Conservation (phyloP, 2,888 invertebrate genomes). For the Carabus problematicus region DNA sequence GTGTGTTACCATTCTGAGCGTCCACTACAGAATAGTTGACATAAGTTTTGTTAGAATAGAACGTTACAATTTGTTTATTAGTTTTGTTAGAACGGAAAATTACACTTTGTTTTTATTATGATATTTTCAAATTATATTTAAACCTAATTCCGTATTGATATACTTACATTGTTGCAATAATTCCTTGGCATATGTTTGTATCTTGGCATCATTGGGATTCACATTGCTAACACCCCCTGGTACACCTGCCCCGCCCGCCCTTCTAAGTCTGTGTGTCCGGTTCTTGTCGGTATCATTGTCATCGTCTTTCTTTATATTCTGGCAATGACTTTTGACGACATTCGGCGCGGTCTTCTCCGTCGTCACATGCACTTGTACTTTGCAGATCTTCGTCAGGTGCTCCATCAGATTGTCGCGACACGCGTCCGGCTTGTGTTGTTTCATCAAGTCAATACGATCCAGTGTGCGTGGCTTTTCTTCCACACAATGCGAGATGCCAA, state of each 20-base stretch:
- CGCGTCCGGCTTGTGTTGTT: constrained; percentile 44
- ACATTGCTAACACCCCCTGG: constrained; percentile 45
- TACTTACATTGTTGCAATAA: constrained; percentile 46
- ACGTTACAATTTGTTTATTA: no score
- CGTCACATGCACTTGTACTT: constrained; percentile 61
- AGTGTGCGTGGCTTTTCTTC: constrained; percentile 47
- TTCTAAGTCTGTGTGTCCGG: constrained; percentile 28
- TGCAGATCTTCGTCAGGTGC: constrained; percentile 62
- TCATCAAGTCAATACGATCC: constrained; percentile 21
- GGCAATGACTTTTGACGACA: constrained; percentile 63
- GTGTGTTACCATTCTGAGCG: constrained; percentile 52
- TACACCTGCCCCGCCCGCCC: constrained; percentile 21
- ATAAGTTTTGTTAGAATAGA: no score
- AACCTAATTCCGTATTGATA: neutral
- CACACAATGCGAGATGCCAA: constrained; percentile 60
- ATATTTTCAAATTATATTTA: no score
- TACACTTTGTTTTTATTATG: no score
- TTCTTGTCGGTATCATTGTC: constrained; percentile 26
- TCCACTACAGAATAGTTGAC: constrained; percentile 20
- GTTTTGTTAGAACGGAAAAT: no score
- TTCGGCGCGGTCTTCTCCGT: constrained; percentile 58
- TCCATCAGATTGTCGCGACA: constrained; percentile 54
- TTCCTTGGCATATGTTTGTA: constrained; percentile 47
- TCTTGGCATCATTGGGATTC: constrained; percentile 47
- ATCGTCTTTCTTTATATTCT: constrained; percentile 54